Evolutionary conservation across 2,888 invertebrate species (phyloP).

Genomic region (Netelia inedita): DNA sequence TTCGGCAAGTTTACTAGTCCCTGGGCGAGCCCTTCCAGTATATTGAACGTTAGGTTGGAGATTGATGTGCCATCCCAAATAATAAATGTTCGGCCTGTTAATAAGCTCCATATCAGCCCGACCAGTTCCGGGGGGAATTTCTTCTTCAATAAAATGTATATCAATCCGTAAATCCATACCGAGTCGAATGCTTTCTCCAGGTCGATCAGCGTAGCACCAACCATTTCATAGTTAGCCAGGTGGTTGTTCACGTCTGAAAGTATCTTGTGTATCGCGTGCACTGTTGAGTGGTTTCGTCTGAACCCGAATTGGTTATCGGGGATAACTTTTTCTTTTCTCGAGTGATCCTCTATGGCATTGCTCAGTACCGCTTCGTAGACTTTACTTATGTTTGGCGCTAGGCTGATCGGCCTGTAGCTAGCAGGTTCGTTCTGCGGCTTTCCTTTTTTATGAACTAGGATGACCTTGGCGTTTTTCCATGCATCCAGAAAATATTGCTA

Average conservation of each 20-base stretch:
- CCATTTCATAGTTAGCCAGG: background rate
- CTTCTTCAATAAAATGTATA: conserved; percentile 46
- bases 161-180: conserved; percentile 55
- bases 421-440: conserved; percentile 44
- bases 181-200: conserved; percentile 64
- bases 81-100: background rate
- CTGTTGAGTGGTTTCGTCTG: conserved; percentile 40
- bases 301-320: conserved; percentile 64
- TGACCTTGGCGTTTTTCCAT: conserved; percentile 60
- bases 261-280: conserved; percentile 60
- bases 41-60: background rate
- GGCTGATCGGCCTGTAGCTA: conserved; percentile 65
- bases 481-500: conserved; percentile 36
- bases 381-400: conserved; percentile 56
- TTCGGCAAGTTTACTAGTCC: conserved; percentile 1
- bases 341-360: background rate
- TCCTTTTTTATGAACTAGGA: conserved; percentile 46
- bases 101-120: no score
- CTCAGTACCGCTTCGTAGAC: conserved; percentile 50
- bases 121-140: conserved; percentile 60
- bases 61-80: background rate
- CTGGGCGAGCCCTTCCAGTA: conserved; percentile 11
- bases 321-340: conserved; percentile 13
- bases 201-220: conserved; percentile 56
- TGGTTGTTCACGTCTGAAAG: conserved; percentile 26